Base-by-base conservation (phyloP, 64 coral and sea anemone genomes). In the Dendronephthya gigantea region DNA sequence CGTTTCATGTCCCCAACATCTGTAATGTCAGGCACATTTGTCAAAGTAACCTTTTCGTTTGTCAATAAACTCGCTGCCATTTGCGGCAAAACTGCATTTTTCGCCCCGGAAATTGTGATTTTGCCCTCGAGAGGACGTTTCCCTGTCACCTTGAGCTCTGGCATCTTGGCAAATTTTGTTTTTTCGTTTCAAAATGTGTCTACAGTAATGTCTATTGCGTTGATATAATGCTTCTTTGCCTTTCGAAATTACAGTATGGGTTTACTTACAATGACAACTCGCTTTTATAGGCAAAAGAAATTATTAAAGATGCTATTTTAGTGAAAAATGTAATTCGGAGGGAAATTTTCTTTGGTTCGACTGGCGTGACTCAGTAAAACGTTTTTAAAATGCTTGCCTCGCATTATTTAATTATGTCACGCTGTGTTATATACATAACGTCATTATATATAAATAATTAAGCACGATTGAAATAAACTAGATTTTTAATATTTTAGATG, bases 101-200 rank as follows among this genome's bases (percentile, higher is more conserved):
- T 91, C 27, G 90, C 84, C 27, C 90, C 90, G 8, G 90, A 87
- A 70, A 91, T 91, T 68, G 19, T 65, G 28, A 91, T 91, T 87
- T 82, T 83, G 19, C 90, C 90, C 3, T 74, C 79, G n/a, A 87
- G 38, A 35, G 32, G 25, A 48, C 7, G 7, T 16, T 84, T 50
- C 3, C 85, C 90, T 4, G 31, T 8, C 48, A 91, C 35, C n/a
- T 6, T 75, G 2, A 75, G 28, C 34, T 75, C n/a, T 4, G 28
- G 10, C 35, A 37, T 34, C 30, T 34, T 75, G 5, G 69, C n/a
- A 3, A 75, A 34, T 45, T 45, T 13, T 7, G 2, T 16, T 75
- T 75, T 33, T 37, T 16, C 14, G 23, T 22, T 17, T 15, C 51
- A 17, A 22, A 58, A n/a, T n/a, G 9, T 58, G 51, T 58, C 4